Evolutionary conservation across 2,797 vertebrate genomes (phyloP).

Genomic region (Pachyuromys duprasi): DNA sequence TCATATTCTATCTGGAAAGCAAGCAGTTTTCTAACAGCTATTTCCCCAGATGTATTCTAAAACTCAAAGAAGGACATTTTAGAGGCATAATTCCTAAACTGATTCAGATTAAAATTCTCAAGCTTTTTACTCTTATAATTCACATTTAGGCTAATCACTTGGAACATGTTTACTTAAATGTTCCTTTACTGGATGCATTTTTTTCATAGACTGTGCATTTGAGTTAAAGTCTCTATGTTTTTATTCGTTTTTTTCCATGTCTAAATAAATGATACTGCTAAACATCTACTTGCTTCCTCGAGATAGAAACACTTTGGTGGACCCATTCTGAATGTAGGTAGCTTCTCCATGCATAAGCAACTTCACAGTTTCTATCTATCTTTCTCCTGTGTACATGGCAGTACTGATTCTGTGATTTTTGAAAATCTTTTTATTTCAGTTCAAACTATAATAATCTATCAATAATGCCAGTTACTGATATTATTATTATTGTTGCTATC

Average conservation of each 20-base stretch:
- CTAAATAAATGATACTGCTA: slow-evolving; percentile 56
- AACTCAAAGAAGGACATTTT: not conserved
- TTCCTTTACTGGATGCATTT: slow-evolving; percentile 1
- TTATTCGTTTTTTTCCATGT: slow-evolving; percentile 20
- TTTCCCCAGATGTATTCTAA: not conserved
- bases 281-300: slow-evolving; percentile 38
- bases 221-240: slow-evolving; percentile 40
- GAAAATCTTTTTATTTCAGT: not conserved
- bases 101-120: slow-evolving; percentile 41
- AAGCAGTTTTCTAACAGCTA: not conserved
- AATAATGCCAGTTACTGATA: not conserved
- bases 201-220: slow-evolving; percentile 40
- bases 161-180: slow-evolving; percentile 40
- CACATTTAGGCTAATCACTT: slow-evolving; percentile 56
- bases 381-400: not conserved
- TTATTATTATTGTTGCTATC: not conserved
- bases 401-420: not conserved
- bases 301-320: not conserved
- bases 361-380: not conserved
- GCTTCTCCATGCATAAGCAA: no score
- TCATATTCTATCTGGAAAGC: not conserved
- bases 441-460: not conserved
- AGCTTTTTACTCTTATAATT: slow-evolving; percentile 29
- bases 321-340: not conserved
- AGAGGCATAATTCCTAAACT: slow-evolving; percentile 33